Percentiles rank a stretch among this genome's conserved stretches.
These are phyloP conservation scores for Coracias cyanogaster DNA, from an alignment of 2,797 vertebrate genomes.

Conservation along the genomic window DNA sequence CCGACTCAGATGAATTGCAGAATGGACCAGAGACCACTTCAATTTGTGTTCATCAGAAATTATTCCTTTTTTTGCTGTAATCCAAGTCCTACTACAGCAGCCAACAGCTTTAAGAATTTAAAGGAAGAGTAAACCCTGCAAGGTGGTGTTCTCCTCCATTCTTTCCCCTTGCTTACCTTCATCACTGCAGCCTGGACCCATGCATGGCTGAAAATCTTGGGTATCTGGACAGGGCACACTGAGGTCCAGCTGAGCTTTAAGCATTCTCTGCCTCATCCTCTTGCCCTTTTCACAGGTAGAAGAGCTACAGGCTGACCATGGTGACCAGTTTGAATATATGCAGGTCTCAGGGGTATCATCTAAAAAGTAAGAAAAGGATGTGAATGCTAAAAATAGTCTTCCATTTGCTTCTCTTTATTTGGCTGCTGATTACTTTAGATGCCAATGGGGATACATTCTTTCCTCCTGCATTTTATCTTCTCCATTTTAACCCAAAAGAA, in stretches of 20 bases:
- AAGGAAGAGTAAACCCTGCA: background rate
- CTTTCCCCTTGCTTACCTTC: constrained; percentile 83
- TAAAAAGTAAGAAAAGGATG: constrained; percentile 56
- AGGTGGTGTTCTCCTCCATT: background rate
- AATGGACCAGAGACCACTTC: background rate
- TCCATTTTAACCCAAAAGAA: background rate
- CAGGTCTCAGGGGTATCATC: constrained; percentile 98
- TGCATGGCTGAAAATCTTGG: constrained; percentile 98
- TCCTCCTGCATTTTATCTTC: background rate
- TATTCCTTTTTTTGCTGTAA: background rate
- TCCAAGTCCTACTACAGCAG: background rate
- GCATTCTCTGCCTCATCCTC: constrained; percentile 97
- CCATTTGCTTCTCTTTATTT: background rate
- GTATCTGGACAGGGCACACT: constrained; percentile 97
- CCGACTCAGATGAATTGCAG: background rate
- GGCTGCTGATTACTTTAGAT: background rate
- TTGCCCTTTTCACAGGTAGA: constrained; percentile 98
- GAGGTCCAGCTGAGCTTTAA: constrained; percentile 97
- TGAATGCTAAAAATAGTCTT: background rate
- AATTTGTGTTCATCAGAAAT: background rate
- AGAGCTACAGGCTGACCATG: constrained; percentile 97
- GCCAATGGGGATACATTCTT: background rate
- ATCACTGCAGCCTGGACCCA: constrained; percentile 97
- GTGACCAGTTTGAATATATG: constrained; percentile 99
- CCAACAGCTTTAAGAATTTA: background rate